Base-by-base conservation (phyloP, 2,888 invertebrate species). In the Schizotus pectinicornis region DNA sequence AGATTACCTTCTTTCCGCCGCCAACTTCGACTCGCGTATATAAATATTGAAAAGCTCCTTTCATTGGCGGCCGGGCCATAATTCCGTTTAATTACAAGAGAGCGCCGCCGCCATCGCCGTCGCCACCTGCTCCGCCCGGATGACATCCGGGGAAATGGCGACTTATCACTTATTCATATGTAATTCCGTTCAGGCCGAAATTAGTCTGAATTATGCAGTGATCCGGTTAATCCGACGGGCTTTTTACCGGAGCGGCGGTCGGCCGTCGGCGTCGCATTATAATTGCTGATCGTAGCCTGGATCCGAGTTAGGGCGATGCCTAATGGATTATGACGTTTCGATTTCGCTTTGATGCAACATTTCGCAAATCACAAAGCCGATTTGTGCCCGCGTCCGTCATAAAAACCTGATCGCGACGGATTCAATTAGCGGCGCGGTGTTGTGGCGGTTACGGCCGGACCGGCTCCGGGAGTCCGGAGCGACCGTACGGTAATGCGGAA, bases 141-240 rank as follows among this genome's bases (percentile, higher is more conserved):
- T 69, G 68, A 69, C 70, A 68, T 67, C 68, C 64, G 54, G 73
- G 73, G 72, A 74, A 69, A 64, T 67, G 62, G 61, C 67, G 63
- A 64, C 67, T 65, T 70, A 74, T 74, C 66, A 75, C 67, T 75
- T 71, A 76, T 75, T 75, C 75, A 76, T 69, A 71, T 72, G 76
- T 74, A 76, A 76, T 76, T 75, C 68, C 72, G 68, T 69, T 68
- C 73, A 69, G 70, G 70, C 69, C 72, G 70, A 74, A 76, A 76
- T 76, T 74, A 76, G 68, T 61, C 64, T 76, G 71, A 73, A 76
- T 76, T 75, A 75, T 75, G 64, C 68, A 75, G 68, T 64, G 71
- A 74, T 73, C 73, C 69, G 54, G 70, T 68, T 69, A 68, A 70
- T 67, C 67, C 64, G 53, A 60, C 49, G 47, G 54, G 56, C 49